phyloP scores from a whole-genome alignment of 2,797 vertebrate genomes.

The Enteromius argenteus region DNA sequence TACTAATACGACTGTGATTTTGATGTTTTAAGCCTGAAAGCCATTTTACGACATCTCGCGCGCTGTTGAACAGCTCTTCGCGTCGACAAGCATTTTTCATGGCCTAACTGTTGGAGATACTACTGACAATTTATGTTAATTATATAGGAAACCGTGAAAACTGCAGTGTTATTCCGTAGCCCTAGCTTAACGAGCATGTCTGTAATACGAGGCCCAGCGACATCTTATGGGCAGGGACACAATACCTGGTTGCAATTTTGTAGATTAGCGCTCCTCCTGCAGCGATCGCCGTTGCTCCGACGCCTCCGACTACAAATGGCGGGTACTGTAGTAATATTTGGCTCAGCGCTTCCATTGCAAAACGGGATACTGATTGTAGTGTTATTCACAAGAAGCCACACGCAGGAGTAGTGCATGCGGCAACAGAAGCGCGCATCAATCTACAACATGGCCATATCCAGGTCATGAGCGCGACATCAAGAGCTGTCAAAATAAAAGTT shows the following conservation, averaged over 20 bases:
- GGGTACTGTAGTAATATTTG: conserved; percentile 80
- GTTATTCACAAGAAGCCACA: background rate
- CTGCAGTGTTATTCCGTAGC: background rate
- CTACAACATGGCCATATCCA: conserved; percentile 22
- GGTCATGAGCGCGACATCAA: background rate
- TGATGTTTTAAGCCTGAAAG: background rate
- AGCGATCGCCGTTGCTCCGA: conserved; percentile 82
- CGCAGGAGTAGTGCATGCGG: conserved; percentile 27
- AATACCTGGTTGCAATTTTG: conserved; percentile 85
- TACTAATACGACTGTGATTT: background rate
- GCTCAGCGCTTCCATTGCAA: conserved; percentile 80
- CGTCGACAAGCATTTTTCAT: background rate
- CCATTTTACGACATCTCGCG: background rate
- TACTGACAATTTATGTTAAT: background rate
- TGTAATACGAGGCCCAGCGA: conserved; percentile 21
- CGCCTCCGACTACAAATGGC: conserved; percentile 81
- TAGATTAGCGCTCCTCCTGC: conserved; percentile 87
- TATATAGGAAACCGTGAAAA: too few relatives aligned
- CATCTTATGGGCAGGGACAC: conserved; percentile 14
- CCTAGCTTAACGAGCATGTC: background rate
- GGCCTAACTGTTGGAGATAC: background rate
- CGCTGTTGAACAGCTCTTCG: background rate
- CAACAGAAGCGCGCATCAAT: conserved; percentile 48
- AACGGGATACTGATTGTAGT: background rate
- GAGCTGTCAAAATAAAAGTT: conserved; percentile 61